These are phyloP conservation scores for Yoshiicerus persimilis DNA, from an alignment of 1,140 invertebrate genomes.

Conservation along the genomic window DNA sequence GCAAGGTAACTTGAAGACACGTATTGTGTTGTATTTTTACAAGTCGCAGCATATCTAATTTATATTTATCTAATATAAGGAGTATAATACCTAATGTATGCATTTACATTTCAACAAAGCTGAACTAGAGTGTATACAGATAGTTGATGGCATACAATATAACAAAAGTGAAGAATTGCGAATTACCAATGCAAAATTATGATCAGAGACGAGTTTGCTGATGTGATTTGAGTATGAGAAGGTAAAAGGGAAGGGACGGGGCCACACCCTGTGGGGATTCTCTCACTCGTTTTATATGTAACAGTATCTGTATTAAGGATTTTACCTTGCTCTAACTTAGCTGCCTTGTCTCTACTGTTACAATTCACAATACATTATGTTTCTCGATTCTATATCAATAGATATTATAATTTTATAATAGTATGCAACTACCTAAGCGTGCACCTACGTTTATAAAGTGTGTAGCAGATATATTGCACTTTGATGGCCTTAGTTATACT, in stretches of 20 bases:
- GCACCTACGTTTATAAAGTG: no score
- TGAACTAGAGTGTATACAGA: not conserved
- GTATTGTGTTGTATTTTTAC: not conserved
- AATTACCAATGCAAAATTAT: conserved; percentile 7
- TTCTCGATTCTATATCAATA: not conserved
- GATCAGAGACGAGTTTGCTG: not conserved
- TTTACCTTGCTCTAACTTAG: not conserved
- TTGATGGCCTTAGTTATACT: not conserved
- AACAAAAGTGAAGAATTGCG: not conserved
- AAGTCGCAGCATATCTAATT: not conserved
- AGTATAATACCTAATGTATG: not conserved
- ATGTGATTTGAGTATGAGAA: not conserved
- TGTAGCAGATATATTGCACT: no score
- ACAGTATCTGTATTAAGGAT: conserved; percentile 14
- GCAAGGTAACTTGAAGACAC: conserved; percentile 13
- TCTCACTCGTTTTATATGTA: not conserved
- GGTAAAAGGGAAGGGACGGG: conserved; percentile 13
- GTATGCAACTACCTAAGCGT: not conserved
- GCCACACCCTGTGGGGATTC: conserved; percentile 16
- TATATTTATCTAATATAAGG: not conserved
- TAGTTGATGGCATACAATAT: not conserved
- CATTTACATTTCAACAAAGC: not conserved
- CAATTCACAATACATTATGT: not conserved
- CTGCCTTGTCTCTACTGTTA: not conserved
- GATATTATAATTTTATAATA: not conserved